These are phyloP conservation scores for Coelopa pilipes DNA, from an alignment of 2,888 invertebrate genomes.

Conservation along the genomic window DNA sequence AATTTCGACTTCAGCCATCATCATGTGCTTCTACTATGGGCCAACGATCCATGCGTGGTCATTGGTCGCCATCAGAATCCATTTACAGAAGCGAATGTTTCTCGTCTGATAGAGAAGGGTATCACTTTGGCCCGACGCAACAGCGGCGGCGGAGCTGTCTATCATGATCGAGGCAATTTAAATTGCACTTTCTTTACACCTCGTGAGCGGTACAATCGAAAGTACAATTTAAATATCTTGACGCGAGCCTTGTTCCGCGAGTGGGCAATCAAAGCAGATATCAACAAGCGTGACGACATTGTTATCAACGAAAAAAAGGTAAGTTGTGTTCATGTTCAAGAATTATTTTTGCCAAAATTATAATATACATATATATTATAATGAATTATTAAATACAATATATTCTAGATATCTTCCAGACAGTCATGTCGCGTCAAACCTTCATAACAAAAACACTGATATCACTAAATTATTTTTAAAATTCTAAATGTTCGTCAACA, in stretches of 20 bases:
- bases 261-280: conserved; percentile 80
- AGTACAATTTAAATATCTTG: conserved; percentile 88
- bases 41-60: conserved; percentile 93
- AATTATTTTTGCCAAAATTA: too few relatives aligned
- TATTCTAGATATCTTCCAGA: too few relatives aligned
- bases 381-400: too few relatives aligned
- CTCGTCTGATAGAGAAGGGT: conserved; percentile 73
- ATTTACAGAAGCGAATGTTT: conserved; percentile 89
- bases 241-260: conserved; percentile 83
- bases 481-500: too few relatives aligned
- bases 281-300: conserved; percentile 89
- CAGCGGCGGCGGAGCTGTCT: conserved; percentile 97
- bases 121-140: conserved; percentile 87
- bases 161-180: conserved; percentile 93
- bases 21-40: conserved; percentile 90
- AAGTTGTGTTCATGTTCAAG: conserved; percentile 29
- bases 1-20: conserved; percentile 85
- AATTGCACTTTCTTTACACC: conserved; percentile 93
- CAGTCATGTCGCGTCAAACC: too few relatives aligned
- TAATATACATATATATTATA: too few relatives aligned
- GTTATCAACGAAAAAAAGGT: conserved; percentile 76
- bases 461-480: too few relatives aligned
- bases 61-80: conserved; percentile 98
- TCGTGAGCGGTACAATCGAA: conserved; percentile 83
- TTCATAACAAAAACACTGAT: too few relatives aligned